phyloP scores from a whole-genome alignment of 2,888 invertebrate genomes.

The Metopia argyrocephala region DNA sequence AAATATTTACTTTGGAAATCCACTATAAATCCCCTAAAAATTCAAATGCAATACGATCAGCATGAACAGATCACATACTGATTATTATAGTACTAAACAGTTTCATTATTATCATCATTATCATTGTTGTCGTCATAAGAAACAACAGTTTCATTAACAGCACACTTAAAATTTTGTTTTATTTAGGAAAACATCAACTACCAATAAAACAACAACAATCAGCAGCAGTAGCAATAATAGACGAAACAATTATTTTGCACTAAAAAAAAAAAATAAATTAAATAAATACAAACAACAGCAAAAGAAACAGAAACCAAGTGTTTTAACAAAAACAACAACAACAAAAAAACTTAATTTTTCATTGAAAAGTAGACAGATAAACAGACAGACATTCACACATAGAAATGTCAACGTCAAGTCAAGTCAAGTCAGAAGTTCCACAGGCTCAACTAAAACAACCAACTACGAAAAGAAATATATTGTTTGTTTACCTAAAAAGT shows the following conservation, averaged over 20 bases:
- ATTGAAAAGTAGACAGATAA: neutral
- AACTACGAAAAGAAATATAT: too few species aligned
- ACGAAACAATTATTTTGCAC: too few species aligned
- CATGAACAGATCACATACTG: conserved; percentile 39
- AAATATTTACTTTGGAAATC: conserved; percentile 71
- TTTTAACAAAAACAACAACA: neutral
- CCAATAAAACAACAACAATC: conserved; percentile 14
- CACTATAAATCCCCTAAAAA: conserved; percentile 70
- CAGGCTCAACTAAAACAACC: neutral
- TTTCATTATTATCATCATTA: neutral
- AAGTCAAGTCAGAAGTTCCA: neutral
- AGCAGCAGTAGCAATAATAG: conserved; percentile 17
- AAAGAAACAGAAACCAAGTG: neutral
- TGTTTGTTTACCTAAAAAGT: too few species aligned
- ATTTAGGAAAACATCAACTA: conserved; percentile 25
- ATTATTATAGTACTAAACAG: neutral
- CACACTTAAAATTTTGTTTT: conserved; percentile 36
- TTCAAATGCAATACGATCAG: conserved; percentile 23
- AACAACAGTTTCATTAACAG: too few species aligned
- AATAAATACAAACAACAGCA: neutral
- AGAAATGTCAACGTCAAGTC: too few species aligned
- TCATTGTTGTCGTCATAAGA: too few species aligned
- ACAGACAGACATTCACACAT: neutral
- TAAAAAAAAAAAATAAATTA: conserved; percentile 27
- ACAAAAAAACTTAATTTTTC: neutral